phyloP scores from a whole-genome alignment of 1,140 invertebrate genomes.

The Mercenaria mercenaria region DNA sequence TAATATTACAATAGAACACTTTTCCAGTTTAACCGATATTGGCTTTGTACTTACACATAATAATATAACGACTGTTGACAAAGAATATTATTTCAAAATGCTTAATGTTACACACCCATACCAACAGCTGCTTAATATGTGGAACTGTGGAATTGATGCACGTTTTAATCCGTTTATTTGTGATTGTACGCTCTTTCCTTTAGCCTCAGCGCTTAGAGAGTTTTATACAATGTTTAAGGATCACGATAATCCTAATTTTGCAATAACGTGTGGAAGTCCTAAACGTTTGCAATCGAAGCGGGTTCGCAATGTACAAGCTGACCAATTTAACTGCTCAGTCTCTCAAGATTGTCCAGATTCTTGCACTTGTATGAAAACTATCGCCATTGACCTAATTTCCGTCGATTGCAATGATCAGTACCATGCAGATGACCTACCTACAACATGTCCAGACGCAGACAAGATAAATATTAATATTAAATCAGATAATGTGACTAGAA shows the following conservation, averaged over 20 bases:
- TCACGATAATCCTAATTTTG: slow-evolving; percentile 9
- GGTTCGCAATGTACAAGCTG: neutral
- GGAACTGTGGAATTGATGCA: slow-evolving; percentile 18
- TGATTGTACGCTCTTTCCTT: neutral
- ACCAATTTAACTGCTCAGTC: slow-evolving; percentile 44
- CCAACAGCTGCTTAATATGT: neutral
- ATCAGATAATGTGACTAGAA: neutral
- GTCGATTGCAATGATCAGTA: neutral
- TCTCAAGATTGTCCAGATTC: neutral
- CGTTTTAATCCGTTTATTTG: slow-evolving; percentile 44
- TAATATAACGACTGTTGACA: neutral
- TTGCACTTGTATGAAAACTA: neutral
- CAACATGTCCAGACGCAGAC: neutral
- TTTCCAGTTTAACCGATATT: neutral
- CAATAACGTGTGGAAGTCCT: slow-evolving; percentile 7
- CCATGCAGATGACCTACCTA: neutral
- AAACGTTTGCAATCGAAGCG: neutral
- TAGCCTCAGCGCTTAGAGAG: neutral
- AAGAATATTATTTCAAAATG: neutral
- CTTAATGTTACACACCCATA: neutral
- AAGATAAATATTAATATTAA: neutral
- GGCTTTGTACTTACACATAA: neutral
- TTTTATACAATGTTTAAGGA: neutral
- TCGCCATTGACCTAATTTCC: neutral
- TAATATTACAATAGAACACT: slow-evolving; percentile 3